Evolutionary conservation across 35 echinoderm and acorn worm species (phyloP).

Genomic region (Acanthaster planci): DNA sequence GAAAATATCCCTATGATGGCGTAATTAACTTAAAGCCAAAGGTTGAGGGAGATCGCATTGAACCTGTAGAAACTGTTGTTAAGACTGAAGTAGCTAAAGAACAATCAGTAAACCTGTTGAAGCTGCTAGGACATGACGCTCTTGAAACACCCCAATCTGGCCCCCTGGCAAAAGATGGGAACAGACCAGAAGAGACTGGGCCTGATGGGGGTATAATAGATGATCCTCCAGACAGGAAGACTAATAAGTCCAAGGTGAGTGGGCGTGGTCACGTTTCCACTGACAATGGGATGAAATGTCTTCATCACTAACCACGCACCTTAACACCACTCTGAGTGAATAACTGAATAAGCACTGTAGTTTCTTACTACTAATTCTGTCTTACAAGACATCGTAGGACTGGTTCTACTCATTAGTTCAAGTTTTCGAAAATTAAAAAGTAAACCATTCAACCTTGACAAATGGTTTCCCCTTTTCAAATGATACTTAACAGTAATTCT

Average conservation of each 20-base stretch:
- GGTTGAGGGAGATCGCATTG: background rate
- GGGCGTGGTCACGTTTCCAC: background rate
- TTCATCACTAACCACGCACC: constrained; percentile 1
- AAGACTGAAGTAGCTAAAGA: background rate
- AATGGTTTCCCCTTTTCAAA: no score
- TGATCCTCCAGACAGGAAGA: background rate
- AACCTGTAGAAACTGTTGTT: background rate
- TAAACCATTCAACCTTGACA: no score
- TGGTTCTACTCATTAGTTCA: no score
- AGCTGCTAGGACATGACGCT: background rate
- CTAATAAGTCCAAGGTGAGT: background rate
- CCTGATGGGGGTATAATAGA: background rate
- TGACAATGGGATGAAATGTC: background rate
- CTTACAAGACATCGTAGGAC: no score
- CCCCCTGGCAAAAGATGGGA: background rate
- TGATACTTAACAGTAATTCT: no score
- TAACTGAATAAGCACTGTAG: no score
- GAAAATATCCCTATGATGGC: background rate
- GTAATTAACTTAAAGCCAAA: background rate
- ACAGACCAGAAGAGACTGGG: background rate
- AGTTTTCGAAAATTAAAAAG: no score
- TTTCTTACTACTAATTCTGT: no score
- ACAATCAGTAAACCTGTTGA: background rate
- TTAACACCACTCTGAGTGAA: background rate
- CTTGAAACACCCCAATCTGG: background rate